Evolutionary conservation across 2,888 invertebrate species (phyloP).

Genomic region (Lochmaea crataegi): DNA sequence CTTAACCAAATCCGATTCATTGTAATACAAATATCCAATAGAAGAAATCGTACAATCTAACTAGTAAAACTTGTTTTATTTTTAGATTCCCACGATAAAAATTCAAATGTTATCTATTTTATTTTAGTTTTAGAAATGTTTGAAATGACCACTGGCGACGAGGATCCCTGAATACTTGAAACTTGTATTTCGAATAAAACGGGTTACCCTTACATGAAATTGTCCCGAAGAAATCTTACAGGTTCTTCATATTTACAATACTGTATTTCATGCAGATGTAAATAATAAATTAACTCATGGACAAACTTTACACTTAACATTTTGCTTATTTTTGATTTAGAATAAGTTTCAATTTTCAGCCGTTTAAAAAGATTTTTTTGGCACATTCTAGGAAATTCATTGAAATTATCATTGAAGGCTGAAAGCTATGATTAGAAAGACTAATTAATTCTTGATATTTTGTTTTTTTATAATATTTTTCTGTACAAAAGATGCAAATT

Average conservation of each 20-base stretch:
- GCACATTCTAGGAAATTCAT: no score
- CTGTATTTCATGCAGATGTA: no score
- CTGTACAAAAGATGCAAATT: no score
- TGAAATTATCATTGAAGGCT: no score
- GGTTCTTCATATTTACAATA: background rate
- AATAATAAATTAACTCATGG: no score
- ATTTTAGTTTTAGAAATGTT: slow-evolving; percentile 9
- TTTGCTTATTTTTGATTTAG: no score
- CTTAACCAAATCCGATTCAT: background rate
- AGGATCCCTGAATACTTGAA: slow-evolving; percentile 2
- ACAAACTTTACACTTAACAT: no score
- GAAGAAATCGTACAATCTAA: background rate
- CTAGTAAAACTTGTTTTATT: slow-evolving; percentile 7
- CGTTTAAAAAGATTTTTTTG: no score
- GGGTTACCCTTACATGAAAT: background rate
- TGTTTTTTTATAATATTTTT: no score
- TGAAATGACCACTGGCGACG: background rate
- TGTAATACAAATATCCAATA: background rate
- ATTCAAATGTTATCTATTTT: slow-evolving; percentile 12
- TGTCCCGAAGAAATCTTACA: background rate
- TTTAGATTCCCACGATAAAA: slow-evolving; percentile 17
- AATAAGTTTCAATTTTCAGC: no score
- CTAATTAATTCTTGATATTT: no score
- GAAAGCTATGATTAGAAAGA: no score
- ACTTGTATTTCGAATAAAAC: background rate